phyloP scores from a whole-genome alignment of 2,113 vertebrate genomes.

The Bos indicus region DNA sequence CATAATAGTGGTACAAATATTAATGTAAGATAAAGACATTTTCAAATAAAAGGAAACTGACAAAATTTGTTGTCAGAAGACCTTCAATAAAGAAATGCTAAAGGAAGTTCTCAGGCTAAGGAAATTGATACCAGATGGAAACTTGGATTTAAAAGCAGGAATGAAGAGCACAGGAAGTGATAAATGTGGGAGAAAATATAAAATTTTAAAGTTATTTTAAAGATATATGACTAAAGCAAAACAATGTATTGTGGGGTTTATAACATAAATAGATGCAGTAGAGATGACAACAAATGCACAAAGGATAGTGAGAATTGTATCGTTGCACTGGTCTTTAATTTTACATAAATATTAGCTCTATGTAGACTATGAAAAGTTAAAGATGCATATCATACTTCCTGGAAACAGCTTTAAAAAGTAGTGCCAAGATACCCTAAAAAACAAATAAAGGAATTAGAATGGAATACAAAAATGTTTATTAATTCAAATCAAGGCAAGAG shows the following conservation, averaged over 20 bases:
- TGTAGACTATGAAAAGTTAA: not conserved
- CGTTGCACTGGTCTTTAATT: not conserved
- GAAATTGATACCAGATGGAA: not conserved
- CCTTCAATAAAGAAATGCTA: not conserved
- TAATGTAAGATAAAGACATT: not conserved
- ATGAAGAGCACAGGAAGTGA: not conserved
- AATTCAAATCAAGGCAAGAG: not conserved
- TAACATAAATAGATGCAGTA: not conserved
- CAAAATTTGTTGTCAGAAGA: not conserved
- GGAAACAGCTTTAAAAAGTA: not conserved
- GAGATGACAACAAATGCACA: not conserved
- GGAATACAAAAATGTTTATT: not conserved
- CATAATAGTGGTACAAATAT: not conserved
- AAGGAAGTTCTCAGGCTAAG: not conserved
- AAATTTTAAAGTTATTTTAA: not conserved
- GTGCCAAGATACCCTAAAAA: not conserved
- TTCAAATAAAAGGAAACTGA: not conserved
- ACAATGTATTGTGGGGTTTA: not conserved
- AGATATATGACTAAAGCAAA: not conserved
- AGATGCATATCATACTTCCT: not conserved
- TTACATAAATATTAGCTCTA: not conserved
- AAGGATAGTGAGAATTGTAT: not conserved
- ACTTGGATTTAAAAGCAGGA: not conserved
- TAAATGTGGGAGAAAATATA: not conserved
- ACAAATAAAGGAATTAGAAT: not conserved